Conservation (phyloP, 2,797 vertebrate species). For the Odontamblyopus rebecca region DNA sequence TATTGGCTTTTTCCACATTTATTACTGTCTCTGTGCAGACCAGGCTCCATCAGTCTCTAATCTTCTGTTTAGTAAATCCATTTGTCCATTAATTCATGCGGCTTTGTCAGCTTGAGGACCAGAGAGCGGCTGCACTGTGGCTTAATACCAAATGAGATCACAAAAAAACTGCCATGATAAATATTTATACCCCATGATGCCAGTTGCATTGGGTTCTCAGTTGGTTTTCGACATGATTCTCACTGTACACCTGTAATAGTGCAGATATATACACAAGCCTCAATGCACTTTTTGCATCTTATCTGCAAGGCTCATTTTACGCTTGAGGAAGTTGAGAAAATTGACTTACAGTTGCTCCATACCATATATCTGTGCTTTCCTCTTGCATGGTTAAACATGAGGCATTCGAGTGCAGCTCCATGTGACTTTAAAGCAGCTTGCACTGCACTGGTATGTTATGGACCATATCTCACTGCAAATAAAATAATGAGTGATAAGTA, state of each 20-base stretch:
- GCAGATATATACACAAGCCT: constrained; percentile 66
- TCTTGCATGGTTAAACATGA: constrained; percentile 57
- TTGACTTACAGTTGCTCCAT: constrained; percentile 76
- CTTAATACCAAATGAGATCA: constrained; percentile 52
- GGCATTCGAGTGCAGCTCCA: constrained; percentile 60
- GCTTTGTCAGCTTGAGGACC: constrained; percentile 44
- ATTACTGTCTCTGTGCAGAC: constrained; percentile 45
- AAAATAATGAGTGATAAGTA: background rate
- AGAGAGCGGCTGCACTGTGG: constrained; percentile 14
- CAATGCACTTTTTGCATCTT: constrained; percentile 63
- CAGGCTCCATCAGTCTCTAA: constrained; percentile 41
- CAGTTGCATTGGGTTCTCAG: constrained; percentile 40
- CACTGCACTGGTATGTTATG: background rate
- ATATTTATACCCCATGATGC: constrained; percentile 54
- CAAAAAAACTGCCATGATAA: constrained; percentile 49
- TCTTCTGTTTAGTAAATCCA: constrained; percentile 54
- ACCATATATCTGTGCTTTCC: constrained; percentile 69
- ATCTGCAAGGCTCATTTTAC: constrained; percentile 77
- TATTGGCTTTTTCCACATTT: constrained; percentile 43
- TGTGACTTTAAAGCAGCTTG: constrained; percentile 36
- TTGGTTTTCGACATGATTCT: constrained; percentile 58
- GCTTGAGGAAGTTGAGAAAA: constrained; percentile 75
- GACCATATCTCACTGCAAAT: background rate
- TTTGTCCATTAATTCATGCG: constrained; percentile 53
- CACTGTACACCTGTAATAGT: constrained; percentile 66